phyloP scores from a whole-genome alignment of 2,797 vertebrate species.

The Dendrocincla fuliginosa region DNA sequence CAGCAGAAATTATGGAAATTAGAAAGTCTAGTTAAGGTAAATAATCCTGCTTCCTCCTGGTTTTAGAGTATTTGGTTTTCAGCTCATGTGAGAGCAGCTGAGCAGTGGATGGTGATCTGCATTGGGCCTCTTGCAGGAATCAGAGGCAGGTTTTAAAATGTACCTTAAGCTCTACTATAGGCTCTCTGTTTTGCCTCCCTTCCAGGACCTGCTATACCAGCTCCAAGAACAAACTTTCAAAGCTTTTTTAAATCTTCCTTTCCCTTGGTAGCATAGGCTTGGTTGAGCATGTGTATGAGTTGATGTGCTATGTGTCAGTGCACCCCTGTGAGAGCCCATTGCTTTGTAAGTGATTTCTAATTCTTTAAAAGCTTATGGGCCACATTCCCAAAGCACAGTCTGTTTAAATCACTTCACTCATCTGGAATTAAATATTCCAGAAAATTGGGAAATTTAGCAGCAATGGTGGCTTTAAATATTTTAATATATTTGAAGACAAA shows the following conservation, averaged over 20 bases:
- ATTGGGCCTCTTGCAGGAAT: neutral
- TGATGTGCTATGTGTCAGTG: neutral
- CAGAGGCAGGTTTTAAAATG: neutral
- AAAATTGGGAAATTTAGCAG: neutral
- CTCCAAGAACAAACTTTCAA: neutral
- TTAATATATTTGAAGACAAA: constrained; percentile 2
- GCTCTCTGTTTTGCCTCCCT: neutral
- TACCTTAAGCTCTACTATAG: neutral
- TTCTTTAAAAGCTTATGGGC: neutral
- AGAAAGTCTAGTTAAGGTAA: constrained; percentile 14
- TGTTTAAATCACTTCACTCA: neutral
- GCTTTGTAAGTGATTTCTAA: neutral
- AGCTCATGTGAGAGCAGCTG: neutral
- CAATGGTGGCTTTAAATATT: neutral
- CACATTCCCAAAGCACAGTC: neutral
- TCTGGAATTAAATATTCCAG: neutral
- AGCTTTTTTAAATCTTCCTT: neutral
- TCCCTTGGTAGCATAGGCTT: neutral
- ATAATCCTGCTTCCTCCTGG: neutral
- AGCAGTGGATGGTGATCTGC: neutral
- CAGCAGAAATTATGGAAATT: constrained; percentile 28
- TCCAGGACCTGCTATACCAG: neutral
- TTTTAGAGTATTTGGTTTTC: neutral
- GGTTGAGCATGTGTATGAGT: fast-evolving
- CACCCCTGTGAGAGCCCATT: neutral